These are phyloP conservation scores for Drosophila algonquin DNA, from an alignment of 2,888 invertebrate genomes.

Conservation along the genomic window DNA sequence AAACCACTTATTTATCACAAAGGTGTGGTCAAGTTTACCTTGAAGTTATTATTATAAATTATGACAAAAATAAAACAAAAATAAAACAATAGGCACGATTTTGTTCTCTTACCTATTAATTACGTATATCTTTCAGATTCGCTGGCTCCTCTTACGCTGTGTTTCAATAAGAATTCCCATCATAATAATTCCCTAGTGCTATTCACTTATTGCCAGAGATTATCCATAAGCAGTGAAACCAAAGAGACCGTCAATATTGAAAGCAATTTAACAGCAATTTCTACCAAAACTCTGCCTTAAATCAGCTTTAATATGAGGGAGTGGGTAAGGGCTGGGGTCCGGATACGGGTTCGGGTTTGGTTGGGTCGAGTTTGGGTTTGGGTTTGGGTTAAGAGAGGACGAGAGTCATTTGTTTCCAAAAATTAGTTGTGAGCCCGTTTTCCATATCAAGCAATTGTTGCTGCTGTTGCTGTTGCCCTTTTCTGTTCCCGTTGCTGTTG, in stretches of 20 bases:
- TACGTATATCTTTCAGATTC: background rate
- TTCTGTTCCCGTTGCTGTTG: conserved; percentile 39
- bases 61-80: too few relatives aligned
- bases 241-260: conserved; percentile 15
- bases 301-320: conserved; percentile 23
- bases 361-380: background rate
- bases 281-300: background rate
- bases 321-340: background rate
- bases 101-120: too few relatives aligned
- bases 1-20: too few relatives aligned
- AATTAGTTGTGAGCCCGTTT: conserved; percentile 70
- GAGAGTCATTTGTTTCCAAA: conserved; percentile 72
- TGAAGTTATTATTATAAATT: too few relatives aligned
- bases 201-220: conserved; percentile 29
- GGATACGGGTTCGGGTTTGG: background rate
- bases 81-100: too few relatives aligned
- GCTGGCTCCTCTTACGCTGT: background rate
- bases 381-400: conserved; percentile 15
- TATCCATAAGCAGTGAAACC: background rate
- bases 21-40: too few relatives aligned
- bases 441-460: conserved; percentile 61
- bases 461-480: conserved; percentile 38
- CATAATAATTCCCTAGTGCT: conserved; percentile 27
- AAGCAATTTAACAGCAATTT: conserved; percentile 17
- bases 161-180: background rate